These are phyloP conservation scores for Brachionichthys hirsutus DNA, from an alignment of 2,113 vertebrate species.

Conservation along the genomic window DNA sequence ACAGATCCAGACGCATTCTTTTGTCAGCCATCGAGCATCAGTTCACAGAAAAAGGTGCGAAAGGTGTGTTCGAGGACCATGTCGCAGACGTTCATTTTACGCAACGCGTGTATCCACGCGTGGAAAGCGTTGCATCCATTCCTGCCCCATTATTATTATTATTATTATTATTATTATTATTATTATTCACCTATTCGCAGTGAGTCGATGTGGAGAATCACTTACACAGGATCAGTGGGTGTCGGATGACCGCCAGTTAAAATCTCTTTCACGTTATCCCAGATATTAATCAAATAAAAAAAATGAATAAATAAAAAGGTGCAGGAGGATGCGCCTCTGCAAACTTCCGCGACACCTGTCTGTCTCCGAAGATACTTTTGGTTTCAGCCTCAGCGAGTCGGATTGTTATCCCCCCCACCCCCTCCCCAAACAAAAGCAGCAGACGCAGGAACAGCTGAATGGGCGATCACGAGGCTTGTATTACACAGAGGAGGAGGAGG, in stretches of 20 bases:
- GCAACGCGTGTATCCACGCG: too few relatives aligned
- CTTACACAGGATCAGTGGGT: slow-evolving; percentile 72
- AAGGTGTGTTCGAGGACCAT: slow-evolving; percentile 13
- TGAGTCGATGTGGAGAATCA: slow-evolving; percentile 55
- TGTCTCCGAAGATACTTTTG: slow-evolving; percentile 55
- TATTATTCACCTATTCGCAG: slow-evolving; percentile 26
- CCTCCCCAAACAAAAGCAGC: slow-evolving; percentile 17
- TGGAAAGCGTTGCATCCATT: slow-evolving; percentile 19
- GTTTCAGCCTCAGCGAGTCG: slow-evolving; percentile 21
- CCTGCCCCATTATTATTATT: too few relatives aligned
- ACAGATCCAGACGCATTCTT: too few relatives aligned
- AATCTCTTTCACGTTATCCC: slow-evolving; percentile 56
- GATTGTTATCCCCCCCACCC: slow-evolving; percentile 26
- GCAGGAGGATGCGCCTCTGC: slow-evolving; percentile 49
- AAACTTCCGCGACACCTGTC: slow-evolving; percentile 72
- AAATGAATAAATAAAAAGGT: slow-evolving; percentile 6
- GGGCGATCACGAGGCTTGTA: slow-evolving; percentile 76
- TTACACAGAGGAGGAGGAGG: slow-evolving; percentile 58
- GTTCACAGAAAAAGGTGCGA: neutral
- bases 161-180: too few relatives aligned
- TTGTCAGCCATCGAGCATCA: slow-evolving; percentile 35
- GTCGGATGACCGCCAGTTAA: slow-evolving; percentile 67
- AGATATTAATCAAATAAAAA: slow-evolving; percentile 13
- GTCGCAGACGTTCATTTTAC: neutral
- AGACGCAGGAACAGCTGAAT: slow-evolving; percentile 60